A percentile compares a stretch with the other conserved stretches of the same genome.
These are phyloP conservation scores for Chrysina gloriosa DNA, from an alignment of 2,888 invertebrate species.

Conservation along the genomic window DNA sequence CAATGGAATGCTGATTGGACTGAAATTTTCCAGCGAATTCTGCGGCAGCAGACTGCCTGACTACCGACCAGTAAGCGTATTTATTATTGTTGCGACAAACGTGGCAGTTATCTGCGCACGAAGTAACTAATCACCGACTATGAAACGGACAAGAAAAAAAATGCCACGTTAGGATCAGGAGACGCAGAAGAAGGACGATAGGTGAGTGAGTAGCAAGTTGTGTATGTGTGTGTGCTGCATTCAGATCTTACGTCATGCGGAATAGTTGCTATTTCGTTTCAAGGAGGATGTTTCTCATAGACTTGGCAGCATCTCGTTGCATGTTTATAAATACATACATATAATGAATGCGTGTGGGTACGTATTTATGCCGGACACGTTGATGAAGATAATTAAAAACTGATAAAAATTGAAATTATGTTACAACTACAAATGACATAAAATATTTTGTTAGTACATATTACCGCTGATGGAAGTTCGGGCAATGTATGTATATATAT, in stretches of 20 bases:
- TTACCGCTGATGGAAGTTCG: no score
- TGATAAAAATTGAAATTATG: no score
- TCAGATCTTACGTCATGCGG: conserved; percentile 14
- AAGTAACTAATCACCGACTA: conserved; percentile 14
- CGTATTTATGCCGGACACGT: no score
- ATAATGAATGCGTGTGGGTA: no score
- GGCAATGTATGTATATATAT: no score
- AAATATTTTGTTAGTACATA: no score
- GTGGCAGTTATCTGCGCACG: not conserved
- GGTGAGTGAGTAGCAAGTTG: not conserved
- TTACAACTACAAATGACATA: no score
- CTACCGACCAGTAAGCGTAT: conserved; percentile 11
- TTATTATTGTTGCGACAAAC: conserved; percentile 21
- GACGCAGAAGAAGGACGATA: not conserved
- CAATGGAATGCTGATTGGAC: conserved; percentile 34
- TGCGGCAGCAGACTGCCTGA: conserved; percentile 15
- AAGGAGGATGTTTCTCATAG: conserved; percentile 19
- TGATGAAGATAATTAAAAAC: no score
- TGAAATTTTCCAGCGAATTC: conserved; percentile 19
- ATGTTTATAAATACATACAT: conserved; percentile 23
- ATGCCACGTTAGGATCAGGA: not conserved
- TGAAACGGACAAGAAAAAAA: not conserved
- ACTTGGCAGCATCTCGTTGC: conserved; percentile 11
- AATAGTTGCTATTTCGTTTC: conserved; percentile 25
- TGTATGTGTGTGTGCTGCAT: not conserved